Base-by-base conservation (phyloP, 92 coral and sea anemone species). In the Siderastrea radians region DNA sequence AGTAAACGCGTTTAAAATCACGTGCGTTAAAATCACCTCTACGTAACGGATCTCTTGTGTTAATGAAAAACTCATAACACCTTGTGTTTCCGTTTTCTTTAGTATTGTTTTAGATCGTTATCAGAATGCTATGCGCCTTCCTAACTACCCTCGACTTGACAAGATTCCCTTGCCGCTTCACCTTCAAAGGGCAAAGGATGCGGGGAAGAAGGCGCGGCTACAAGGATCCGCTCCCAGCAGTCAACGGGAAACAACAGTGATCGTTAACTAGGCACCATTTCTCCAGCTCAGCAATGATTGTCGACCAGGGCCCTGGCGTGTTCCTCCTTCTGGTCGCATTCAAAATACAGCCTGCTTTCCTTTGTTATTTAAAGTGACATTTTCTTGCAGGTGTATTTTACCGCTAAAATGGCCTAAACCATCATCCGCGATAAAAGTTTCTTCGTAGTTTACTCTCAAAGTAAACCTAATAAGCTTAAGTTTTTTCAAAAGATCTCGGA, bases 101-200 rank as follows among this genome's bases (percentile, higher is more conserved):
- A 97, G 99, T 78, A 93, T 97, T 77, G 80, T 97, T 65, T 82
- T 95, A 43, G 99, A 95, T 84, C 95, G 99, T 66, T 89, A 96
- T 67, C 99, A 94, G 91, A 95, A 90, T 63, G 93, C 98, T 3
- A 79, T 97, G 88, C 93, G 98, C 48, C 86, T 97, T 62, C 99
- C 99, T 0, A 96, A 94, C 75, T 93, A 96, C 81, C 92, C 98
- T 45, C 95, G 96, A 47, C 95, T 94, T 26, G 95, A 95, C 82
- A 97, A 94, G 91, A 91, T 97, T 50, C 98, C 98, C 65, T 86
- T 92, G 60, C 96, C 98, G 54, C 84, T 77, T 59, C 95, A 91
- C 68, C 91, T 95, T 38, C 98, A 95, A 46, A 95, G 89, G 69
- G 55, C 85, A 69, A 95, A 81, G 87, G 91, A 92, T 47, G 89